Evolutionary conservation across 2,797 vertebrate species (phyloP).

Genomic region (Gallirallus australis): DNA sequence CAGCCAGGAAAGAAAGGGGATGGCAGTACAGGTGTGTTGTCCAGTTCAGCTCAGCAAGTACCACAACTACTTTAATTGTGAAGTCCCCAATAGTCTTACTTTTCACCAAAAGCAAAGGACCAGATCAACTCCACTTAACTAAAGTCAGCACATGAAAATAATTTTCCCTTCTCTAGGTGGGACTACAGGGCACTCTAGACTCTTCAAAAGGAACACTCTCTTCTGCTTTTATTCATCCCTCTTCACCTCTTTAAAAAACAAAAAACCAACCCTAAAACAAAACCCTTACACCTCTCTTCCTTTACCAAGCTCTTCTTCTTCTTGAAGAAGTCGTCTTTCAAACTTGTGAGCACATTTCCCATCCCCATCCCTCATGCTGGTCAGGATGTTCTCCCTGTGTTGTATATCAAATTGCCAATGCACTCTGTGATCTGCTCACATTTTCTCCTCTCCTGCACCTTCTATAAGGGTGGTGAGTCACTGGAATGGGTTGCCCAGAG

Average conservation of each 20-base stretch:
- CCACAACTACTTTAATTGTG: not conserved
- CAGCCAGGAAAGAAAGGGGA: not conserved
- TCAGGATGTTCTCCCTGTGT: not conserved
- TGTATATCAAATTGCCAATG: not conserved
- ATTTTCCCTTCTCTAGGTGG: not conserved
- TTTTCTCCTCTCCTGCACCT: not conserved
- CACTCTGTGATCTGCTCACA: not conserved
- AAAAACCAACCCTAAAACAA: not conserved
- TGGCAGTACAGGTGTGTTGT: not conserved
- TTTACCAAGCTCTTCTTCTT: not conserved
- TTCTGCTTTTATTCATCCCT: not conserved
- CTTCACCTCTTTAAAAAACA: not conserved
- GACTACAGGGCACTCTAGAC: not conserved
- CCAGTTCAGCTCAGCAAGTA: not conserved
- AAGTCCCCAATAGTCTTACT: not conserved
- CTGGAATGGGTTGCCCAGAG: no score
- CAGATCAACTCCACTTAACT: not conserved
- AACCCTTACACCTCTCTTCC: not conserved
- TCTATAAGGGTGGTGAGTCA: no score
- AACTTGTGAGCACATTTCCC: not conserved
- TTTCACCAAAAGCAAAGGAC: not conserved
- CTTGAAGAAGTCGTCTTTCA: not conserved
- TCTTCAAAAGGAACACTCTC: not conserved
- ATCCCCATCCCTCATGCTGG: not conserved
- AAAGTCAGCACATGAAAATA: not conserved